A percentile compares a stretch with the other conserved stretches of the same genome.
Conservation (phyloP, 2,113 vertebrate species). For the Zingel zingel region DNA sequence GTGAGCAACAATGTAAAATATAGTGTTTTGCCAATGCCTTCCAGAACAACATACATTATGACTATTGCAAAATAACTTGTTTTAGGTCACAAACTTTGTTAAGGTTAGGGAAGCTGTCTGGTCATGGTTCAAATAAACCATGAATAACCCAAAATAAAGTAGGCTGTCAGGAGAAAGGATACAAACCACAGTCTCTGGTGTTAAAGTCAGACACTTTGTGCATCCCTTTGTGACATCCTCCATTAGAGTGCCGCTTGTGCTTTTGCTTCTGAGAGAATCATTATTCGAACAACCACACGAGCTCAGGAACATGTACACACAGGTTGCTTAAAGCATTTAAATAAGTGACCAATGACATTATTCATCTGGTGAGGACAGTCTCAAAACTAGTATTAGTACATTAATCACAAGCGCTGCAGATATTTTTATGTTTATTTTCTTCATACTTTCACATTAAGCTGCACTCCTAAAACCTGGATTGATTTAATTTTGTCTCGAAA, state of each 20-base stretch:
- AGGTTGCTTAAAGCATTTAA: not conserved
- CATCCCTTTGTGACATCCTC: not conserved
- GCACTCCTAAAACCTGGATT: not conserved
- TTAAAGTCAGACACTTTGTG: not conserved
- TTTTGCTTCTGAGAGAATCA: no score
- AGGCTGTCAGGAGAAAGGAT: not conserved
- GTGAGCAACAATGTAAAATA: not conserved
- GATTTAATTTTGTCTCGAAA: not conserved
- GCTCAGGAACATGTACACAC: not conserved
- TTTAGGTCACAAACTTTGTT: not conserved
- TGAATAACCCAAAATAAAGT: no score
- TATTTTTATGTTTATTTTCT: not conserved
- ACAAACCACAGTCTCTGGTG: not conserved
- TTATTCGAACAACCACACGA: not conserved
- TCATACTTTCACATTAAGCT: not conserved
- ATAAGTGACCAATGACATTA: not conserved
- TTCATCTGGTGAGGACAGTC: not conserved
- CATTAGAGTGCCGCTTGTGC: not conserved
- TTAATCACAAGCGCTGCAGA: not conserved
- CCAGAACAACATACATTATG: not conserved
- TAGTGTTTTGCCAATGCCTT: not conserved
- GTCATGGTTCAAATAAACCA: not conserved
- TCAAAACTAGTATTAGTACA: not conserved
- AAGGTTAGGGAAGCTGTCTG: not conserved
- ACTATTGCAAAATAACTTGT: not conserved